Percentiles rank a stretch among this genome's conserved stretches.
Conservation (phyloP, 2,797 vertebrate genomes). For the Parauchenoglanis punctatus region DNA sequence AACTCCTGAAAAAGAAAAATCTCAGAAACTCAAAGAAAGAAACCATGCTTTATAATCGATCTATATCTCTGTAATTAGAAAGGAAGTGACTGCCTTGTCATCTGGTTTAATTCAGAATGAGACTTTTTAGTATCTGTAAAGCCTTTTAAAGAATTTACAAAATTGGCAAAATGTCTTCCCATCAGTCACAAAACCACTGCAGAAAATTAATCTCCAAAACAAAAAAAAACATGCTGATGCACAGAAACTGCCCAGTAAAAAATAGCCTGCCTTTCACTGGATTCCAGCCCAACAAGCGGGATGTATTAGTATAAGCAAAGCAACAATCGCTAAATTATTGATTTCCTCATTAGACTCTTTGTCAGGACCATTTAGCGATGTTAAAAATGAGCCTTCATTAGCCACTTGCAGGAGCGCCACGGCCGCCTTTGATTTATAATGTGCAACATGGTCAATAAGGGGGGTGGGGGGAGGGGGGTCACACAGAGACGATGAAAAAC, state of each 20-base stretch:
- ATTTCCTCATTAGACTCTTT: conserved; percentile 90
- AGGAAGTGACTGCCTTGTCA: conserved; percentile 23
- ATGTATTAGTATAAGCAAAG: conserved; percentile 87
- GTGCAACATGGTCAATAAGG: conserved; percentile 84
- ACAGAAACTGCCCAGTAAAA: conserved; percentile 71
- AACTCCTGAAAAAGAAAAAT: not conserved
- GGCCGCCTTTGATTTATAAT: conserved; percentile 90
- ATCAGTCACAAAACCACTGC: conserved; percentile 54
- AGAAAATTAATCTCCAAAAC: conserved; percentile 64
- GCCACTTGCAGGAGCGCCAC: conserved; percentile 84
- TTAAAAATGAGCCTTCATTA: conserved; percentile 93
- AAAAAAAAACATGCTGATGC: conserved; percentile 72
- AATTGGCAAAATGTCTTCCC: conserved; percentile 31
- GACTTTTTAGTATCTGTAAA: conserved; percentile 40
- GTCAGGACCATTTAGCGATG: conserved; percentile 94
- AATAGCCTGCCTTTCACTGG: conserved; percentile 67
- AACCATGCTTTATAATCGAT: conserved; percentile 27
- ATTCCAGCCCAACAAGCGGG: conserved; percentile 69
- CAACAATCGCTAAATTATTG: conserved; percentile 93
- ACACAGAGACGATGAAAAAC: conserved; percentile 58
- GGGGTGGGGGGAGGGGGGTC: conserved; percentile 53
- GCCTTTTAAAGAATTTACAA: conserved; percentile 32
- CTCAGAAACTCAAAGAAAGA: conserved; percentile 1
- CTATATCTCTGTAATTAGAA: conserved; percentile 39
- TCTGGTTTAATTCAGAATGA: conserved; percentile 26